phyloP scores from a whole-genome alignment of 2,113 vertebrate species.

The Ptilorrhoa leucosticta region DNA sequence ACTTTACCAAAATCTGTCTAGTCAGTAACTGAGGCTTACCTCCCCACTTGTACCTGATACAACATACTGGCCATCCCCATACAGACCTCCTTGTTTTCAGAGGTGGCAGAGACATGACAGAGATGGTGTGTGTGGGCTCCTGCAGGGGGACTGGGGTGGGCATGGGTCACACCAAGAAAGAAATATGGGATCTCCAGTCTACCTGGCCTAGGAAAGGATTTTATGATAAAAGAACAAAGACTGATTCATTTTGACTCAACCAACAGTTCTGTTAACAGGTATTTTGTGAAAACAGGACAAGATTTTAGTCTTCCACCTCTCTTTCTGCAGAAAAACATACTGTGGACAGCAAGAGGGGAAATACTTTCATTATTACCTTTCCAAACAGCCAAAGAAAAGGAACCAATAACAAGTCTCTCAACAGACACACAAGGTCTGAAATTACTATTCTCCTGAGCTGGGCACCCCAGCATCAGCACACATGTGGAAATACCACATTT shows the following conservation, averaged over 20 bases:
- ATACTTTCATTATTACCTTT: neutral
- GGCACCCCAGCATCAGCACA: neutral
- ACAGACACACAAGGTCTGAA: neutral
- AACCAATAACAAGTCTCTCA: neutral
- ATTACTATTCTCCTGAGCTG: neutral
- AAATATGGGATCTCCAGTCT: neutral
- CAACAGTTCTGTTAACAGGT: neutral
- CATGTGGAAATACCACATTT: rapidly evolving
- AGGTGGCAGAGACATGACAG: neutral
- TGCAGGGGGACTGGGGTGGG: neutral
- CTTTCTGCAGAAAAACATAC: neutral
- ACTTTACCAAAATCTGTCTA: neutral
- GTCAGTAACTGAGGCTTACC: neutral
- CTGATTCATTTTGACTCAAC: neutral
- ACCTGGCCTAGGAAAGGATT: neutral
- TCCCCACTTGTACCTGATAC: neutral
- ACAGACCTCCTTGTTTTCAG: neutral
- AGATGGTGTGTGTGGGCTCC: neutral
- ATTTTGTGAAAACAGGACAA: neutral
- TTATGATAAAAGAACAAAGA: neutral
- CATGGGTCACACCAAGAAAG: neutral
- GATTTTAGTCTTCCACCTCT: neutral
- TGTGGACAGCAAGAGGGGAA: neutral
- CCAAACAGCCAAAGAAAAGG: neutral
- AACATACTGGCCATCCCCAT: neutral